Conservation (phyloP, 1,140 invertebrate species). For the Thaumetopoea pityocampa region DNA sequence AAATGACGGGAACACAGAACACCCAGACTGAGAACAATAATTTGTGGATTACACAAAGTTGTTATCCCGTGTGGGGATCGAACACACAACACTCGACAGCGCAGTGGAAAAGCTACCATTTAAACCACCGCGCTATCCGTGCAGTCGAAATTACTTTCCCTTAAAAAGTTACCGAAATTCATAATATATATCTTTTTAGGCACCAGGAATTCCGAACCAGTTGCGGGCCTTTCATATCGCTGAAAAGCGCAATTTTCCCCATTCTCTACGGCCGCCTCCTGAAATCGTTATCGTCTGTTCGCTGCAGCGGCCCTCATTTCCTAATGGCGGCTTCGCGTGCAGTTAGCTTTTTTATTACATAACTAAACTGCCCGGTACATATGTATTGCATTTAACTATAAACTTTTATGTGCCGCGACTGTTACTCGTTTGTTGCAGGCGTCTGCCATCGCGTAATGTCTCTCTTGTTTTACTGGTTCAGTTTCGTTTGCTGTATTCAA, state of each 20-base stretch:
- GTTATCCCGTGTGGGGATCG: too few species aligned
- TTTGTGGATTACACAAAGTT: too few species aligned
- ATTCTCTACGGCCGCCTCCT: constrained; percentile 59
- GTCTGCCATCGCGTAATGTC: too few species aligned
- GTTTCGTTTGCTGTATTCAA: too few species aligned
- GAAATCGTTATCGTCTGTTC: constrained; percentile 61
- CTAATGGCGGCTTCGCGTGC: constrained; percentile 65
- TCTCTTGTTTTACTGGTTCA: too few species aligned
- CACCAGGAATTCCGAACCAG: constrained; percentile 48
- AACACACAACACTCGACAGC: too few species aligned
- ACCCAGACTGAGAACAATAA: too few species aligned
- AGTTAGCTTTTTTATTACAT: constrained; percentile 51
- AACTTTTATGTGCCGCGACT: constrained; percentile 21
- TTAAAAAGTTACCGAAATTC: constrained; percentile 48
- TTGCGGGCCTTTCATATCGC: constrained; percentile 61
- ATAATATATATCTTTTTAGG: constrained; percentile 57
- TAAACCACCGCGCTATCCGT: too few species aligned
- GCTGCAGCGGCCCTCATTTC: constrained; percentile 55
- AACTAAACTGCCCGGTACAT: constrained; percentile 26
- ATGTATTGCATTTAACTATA: constrained; percentile 15
- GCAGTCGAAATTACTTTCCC: too few species aligned
- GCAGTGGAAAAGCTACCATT: too few species aligned
- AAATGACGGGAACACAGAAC: too few species aligned
- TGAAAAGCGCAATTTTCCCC: constrained; percentile 71
- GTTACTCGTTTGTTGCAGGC: too few species aligned